Evolutionary conservation across 2,113 vertebrate species (phyloP), one percentile per base, ranked within the genome.

Genomic region (Planiliza haematocheilus): DNA sequence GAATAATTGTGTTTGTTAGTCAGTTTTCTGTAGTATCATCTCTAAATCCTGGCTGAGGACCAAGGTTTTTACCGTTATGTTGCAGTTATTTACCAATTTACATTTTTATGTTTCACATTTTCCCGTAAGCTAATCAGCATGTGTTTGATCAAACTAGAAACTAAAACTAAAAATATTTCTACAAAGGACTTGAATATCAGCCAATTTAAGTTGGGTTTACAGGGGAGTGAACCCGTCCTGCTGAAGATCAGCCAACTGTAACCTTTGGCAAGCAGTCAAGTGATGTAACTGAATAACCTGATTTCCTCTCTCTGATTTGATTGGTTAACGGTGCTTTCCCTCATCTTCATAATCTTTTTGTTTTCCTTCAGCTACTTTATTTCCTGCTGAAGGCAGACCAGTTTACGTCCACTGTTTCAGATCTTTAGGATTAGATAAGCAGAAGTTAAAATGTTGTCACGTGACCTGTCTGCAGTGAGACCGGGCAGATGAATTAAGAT

Each of bases 211-310:
- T 46, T 8, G 4, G 37, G 12, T 20, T 37, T 42, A 36, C 53
- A 73, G 45, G 52, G 0, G 9, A 55, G 42, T 12, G 7, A 45
- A 5, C 39, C 8, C 12, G 24, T 2, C 30, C 48, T 46, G 21
- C 36, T 66, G 21, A 39, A 67, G 41, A 14, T 11, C 16, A 73
- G 48, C 43, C 36, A 36, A 37, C 12, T 37, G 52, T 39, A 53
- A 67, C 62, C 67, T 68, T 8, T 81, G 73, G 70, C 21, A 18
- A 45, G 53, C 39, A 38, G 51, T 49, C 66, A 52, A 46, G 21
- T 77, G 66, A 85, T 84, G 76, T 74, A 85, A 86, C 62, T 42
- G 42, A 3, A 41, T 74, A 81, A 82, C 70, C 77, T 13, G 79
- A 56, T 56, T 81, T 64, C 39, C 58, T 45, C 53, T 74, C 68